These are phyloP conservation scores for Gonioctena quinquepunctata DNA, from an alignment of 1,140 invertebrate species.

Conservation along the genomic window DNA sequence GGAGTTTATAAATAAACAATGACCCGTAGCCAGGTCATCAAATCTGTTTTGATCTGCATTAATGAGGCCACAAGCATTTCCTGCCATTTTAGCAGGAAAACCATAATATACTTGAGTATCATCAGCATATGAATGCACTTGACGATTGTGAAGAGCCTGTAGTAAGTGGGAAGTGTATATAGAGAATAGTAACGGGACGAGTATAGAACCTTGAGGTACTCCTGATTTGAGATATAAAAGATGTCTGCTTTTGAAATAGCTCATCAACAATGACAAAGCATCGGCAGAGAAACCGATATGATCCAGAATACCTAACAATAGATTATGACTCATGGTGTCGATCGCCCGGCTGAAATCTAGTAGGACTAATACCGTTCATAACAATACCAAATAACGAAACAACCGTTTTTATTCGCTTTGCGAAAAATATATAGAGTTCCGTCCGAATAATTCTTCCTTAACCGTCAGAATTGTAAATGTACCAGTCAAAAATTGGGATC, in stretches of 20 bases:
- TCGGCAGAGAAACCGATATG: not conserved
- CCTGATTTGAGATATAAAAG: not conserved
- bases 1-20: not conserved
- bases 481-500: too few species aligned
- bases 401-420: too few species aligned
- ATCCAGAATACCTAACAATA: not conserved
- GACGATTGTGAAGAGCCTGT: not conserved
- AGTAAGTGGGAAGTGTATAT: not conserved
- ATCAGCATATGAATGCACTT: not conserved
- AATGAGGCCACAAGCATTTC: not conserved
- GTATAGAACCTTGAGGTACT: not conserved
- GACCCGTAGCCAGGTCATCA: not conserved
- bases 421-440: too few species aligned
- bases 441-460: too few species aligned
- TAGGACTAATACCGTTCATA: not conserved
- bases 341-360: not conserved
- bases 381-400: too few species aligned
- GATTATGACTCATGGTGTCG: not conserved
- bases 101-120: not conserved
- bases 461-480: too few species aligned
- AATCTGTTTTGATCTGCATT: not conserved
- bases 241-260: not conserved
- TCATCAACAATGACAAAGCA: not conserved
- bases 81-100: not conserved
- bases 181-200: not conserved